Evolutionary conservation across 2,888 invertebrate genomes (phyloP), one percentile per base, ranked within the genome.

Genomic region (Digitonthophagus gazella): DNA sequence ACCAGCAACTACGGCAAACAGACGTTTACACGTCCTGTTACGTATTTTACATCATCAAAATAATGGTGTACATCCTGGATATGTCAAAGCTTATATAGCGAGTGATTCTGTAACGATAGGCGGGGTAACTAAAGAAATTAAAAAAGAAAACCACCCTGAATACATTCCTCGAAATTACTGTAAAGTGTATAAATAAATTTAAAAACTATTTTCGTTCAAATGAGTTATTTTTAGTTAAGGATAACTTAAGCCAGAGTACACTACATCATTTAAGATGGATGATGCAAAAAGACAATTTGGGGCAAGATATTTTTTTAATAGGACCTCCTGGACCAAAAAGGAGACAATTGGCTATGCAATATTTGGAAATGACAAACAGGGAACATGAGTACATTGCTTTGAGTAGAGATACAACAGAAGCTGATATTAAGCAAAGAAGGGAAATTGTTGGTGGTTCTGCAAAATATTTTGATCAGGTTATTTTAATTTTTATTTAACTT

Each of bases 371-470:
- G 67, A 96, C 95, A 0, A 90, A 93, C 74, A 86, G 94, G 66
- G 98, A 98, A 85, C 85, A 93, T 65, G 98, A 98, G 81, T 98
- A 97, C 83, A 91, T 98, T 18, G 91, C 97, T 0, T 84, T 98
- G 15, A 97, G 97, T 19, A 86, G 98, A 73, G 98, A 98, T 80
- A 97, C 98, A 0, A 98, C 98, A 0, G 98, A 98, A 83, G 93
- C 96, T 2, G 98, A 98, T 83, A 86, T 98, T 19, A 98, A 98
- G 80, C 98, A 98, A 81, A 85, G 98, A 65, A 86, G 98, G 74
- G 98, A 98, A 84, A 97, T 98, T 67, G 87, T 90, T 72, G 85
- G 87, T 67, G 95, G 95, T 15, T 95, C 93, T 54, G 96, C 97
- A 0, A 90, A 89, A 78, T 98, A 97, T 83, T 91, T 96, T 80